phyloP scores from a whole-genome alignment of 2,113 vertebrate species.

The Ursus arctos region DNA sequence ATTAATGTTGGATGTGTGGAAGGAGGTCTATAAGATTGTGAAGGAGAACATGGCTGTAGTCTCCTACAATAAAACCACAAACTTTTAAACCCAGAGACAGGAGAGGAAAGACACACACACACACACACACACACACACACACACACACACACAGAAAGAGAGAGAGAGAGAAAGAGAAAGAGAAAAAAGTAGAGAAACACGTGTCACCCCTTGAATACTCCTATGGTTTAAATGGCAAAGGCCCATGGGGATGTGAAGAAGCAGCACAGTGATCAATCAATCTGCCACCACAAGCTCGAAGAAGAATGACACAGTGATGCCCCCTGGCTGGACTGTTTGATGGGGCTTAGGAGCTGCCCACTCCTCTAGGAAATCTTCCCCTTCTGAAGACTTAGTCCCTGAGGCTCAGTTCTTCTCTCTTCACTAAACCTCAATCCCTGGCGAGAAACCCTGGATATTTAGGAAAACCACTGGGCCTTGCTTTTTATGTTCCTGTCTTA shows the following conservation, averaged over 20 bases:
- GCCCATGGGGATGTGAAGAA: background rate
- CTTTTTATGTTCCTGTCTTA: conserved; percentile 31
- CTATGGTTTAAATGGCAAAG: background rate
- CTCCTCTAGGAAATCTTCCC: background rate
- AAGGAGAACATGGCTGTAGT: background rate
- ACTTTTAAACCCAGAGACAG: background rate
- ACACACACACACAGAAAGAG: background rate
- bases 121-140: background rate
- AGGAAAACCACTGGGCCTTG: background rate
- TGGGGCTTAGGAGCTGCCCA: background rate
- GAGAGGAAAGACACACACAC: background rate
- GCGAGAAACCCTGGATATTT: background rate
- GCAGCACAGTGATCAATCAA: background rate
- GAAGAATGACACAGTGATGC: background rate
- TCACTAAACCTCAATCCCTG: background rate
- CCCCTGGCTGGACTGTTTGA: fast-evolving
- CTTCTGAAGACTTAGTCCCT: background rate
- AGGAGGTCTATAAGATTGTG: background rate
- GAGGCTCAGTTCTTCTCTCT: background rate
- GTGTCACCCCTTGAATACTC: background rate
- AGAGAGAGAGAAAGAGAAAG: background rate
- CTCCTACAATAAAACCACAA: background rate
- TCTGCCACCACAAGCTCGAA: background rate
- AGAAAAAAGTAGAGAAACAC: background rate
- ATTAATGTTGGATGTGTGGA: background rate